Base-by-base conservation (phyloP, 2,888 invertebrate genomes). In the Sarcophaga rosellei region DNA sequence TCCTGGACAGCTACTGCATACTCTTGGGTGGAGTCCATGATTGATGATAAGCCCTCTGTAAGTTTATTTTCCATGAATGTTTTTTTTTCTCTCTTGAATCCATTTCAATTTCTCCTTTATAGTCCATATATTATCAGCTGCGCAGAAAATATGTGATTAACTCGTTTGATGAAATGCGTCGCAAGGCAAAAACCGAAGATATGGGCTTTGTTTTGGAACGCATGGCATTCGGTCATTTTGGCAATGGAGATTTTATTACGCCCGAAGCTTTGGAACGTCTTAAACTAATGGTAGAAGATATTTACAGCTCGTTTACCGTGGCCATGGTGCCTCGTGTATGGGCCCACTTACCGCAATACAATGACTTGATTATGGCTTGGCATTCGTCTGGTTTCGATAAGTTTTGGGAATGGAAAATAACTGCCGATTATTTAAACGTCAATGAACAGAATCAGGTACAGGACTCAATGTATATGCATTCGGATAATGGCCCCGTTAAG, bases 1-100 rank as follows among this genome's bases (percentile, higher is more conserved):
- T 91, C 92, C 62, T 96, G 96, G 96, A 95, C 95, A 0, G 96
- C 95, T 0, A 95, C 95, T 0, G 95, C 95, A 63, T 94, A 94
- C 77, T 95, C 95, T 6, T 96, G 96, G 96, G 94, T 95, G 86
- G 94, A 94, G 89, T 95, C 95, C 0, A 93, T 96, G 17, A 90
- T 93, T 63, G 90, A 53, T 12, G 53, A 53, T 53, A 17, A 47
- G 1, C 12, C 12, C 17, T 4, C 53, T 1, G 53, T 53, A 15
- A 10, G 53, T 53, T 15, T 53, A 4, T 47, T 47, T 47, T 15
- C 15, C 15, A 47, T 4, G 1, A 47, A 35, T 65, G 0, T 15
- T 65, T 65, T 35, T n/a, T 61, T 61, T 20, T 20, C 11, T 1
- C 17, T 35, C 44, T 65, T 35, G 8, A 21, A 12, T 21, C 85